Evolutionary conservation across 2,888 invertebrate species (phyloP), one percentile per base, ranked within the genome.

Genomic region (Dryomyza anilis): DNA sequence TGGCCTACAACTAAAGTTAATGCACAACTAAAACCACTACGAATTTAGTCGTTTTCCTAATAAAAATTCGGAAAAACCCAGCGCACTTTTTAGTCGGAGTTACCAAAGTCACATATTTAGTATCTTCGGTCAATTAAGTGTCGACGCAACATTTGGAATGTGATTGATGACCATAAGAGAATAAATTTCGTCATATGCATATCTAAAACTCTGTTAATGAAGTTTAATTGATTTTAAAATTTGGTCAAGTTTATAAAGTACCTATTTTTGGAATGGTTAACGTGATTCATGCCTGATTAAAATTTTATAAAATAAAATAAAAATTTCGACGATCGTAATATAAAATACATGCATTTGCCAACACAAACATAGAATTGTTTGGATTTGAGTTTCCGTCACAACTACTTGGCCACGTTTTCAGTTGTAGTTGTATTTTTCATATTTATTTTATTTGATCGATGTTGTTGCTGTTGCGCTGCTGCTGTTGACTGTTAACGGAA

Each of bases 401-500:
- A 55, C 21, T 60, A 36, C 50, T 33, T 60, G 36, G 59, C 59
- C 21, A 29, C 52, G 39, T 21, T 39, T 58, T 27, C 29, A 8
- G 52, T 30, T 33, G 50, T 36, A 7, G 48, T 21, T 19, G 33
- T 46, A 43, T 7, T 56, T 50, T 10, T 39, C 14, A n/a, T n/a
- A n/a, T n/a, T n/a, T n/a, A n/a, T n/a, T n/a, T n/a, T n/a, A n/a
- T n/a, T n/a, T n/a, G n/a, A n/a, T n/a, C n/a, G 36, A 48, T 59
- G 12, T 56, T 50, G 27, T 30, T 57, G 29, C 27, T 62, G 39
- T n/a, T 57, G 45, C 36, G 25, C n/a, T n/a, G n/a, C n/a, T n/a
- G n/a, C n/a, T n/a, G n/a, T 29, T 39, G 43, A 19, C 53, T 56
- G 50, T 68, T 58, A 69, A 67, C 66, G 69, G 69, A 69, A 69